These are phyloP conservation scores for Cheilosia grossa DNA, from an alignment of 2,888 invertebrate species.

Conservation along the genomic window DNA sequence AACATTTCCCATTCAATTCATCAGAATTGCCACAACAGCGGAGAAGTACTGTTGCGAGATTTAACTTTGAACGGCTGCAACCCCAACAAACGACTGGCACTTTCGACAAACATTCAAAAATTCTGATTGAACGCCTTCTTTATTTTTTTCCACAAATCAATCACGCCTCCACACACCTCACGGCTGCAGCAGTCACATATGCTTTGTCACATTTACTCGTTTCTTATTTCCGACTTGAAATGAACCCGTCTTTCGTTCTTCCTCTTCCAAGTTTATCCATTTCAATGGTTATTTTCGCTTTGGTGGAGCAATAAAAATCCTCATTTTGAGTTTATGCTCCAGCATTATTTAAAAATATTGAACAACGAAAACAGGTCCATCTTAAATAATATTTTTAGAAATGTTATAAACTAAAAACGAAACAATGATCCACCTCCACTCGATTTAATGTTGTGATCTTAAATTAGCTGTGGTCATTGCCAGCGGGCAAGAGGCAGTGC, in stretches of 20 bases:
- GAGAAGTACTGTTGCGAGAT: no score
- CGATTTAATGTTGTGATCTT: background rate
- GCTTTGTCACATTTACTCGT: background rate
- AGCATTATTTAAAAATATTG: background rate
- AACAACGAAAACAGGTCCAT: no score
- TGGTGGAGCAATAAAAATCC: background rate
- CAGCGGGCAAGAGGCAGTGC: background rate
- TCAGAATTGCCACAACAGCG: no score
- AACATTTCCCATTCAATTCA: no score
- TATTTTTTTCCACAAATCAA: no score
- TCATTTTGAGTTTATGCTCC: slow-evolving; percentile 1
- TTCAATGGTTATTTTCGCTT: background rate
- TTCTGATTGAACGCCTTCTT: no score
- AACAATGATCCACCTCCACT: background rate
- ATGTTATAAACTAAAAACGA: background rate
- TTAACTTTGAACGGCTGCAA: no score
- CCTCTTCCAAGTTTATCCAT: background rate
- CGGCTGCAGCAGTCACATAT: background rate
- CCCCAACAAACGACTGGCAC: no score
- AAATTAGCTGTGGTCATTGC: slow-evolving; percentile 11
- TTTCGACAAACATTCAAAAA: no score
- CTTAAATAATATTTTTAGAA: no score
- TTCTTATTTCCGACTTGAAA: background rate
- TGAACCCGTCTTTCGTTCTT: background rate
- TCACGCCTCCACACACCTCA: no score